A percentile compares a stretch with the other conserved stretches of the same genome.
Evolutionary conservation across 92 coral and sea anemone species (phyloP).

Genomic region (Porites divaricata): DNA sequence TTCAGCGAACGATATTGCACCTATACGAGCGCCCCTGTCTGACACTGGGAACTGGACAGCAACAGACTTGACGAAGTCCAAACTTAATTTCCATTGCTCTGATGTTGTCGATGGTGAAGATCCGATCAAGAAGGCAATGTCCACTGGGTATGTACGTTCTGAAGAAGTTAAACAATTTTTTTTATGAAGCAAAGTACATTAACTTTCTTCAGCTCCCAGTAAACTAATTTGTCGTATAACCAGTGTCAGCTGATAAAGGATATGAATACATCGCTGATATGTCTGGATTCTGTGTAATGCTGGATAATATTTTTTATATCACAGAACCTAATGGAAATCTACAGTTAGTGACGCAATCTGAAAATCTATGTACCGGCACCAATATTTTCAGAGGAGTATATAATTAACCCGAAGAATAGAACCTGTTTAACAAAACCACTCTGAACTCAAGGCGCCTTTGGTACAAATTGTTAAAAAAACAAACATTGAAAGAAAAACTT

Average conservation of each 20-base stretch:
- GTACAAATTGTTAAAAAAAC: too few species aligned
- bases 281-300: too few species aligned
- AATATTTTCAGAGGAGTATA: too few species aligned
- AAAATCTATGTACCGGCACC: too few species aligned
- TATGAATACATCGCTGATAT: too few species aligned
- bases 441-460: too few species aligned
- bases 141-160: slow-evolving; percentile 80
- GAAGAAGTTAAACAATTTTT: background rate
- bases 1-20: slow-evolving; percentile 60
- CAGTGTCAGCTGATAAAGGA: background rate
- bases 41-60: slow-evolving; percentile 67
- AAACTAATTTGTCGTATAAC: background rate
- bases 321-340: too few species aligned
- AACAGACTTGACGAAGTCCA: slow-evolving; percentile 57
- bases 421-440: too few species aligned
- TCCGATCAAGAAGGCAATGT: slow-evolving; percentile 79
- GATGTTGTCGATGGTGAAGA: slow-evolving; percentile 71
- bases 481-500: too few species aligned
- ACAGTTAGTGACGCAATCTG: too few species aligned
- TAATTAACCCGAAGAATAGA: too few species aligned
- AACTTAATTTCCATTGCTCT: slow-evolving; percentile 63
- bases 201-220: background rate
- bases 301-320: too few species aligned
- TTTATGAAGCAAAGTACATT: background rate
- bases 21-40: slow-evolving; percentile 71